Evolutionary conservation across 2,797 vertebrate genomes (phyloP).

Genomic region (Sebastes ruberrimus): DNA sequence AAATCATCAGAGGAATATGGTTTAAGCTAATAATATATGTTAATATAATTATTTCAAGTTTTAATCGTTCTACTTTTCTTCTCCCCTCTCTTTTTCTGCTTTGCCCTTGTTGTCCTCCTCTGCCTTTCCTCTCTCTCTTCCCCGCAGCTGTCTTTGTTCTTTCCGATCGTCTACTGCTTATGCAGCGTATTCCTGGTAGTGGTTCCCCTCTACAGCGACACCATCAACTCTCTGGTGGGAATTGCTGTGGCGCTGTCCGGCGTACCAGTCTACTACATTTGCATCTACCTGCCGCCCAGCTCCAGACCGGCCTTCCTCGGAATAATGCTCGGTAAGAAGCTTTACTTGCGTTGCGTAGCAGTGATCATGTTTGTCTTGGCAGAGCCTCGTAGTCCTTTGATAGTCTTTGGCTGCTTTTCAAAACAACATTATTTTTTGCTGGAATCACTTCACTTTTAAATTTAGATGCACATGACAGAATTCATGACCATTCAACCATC

Average conservation of each 20-base stretch:
- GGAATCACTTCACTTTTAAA: background rate
- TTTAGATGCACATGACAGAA: background rate
- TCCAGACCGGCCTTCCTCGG: slow-evolving; percentile 80
- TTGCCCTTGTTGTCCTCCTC: background rate
- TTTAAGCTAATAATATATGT: background rate
- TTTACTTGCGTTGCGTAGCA: background rate
- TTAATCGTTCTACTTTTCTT: background rate
- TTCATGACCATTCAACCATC: background rate
- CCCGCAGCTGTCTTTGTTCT: slow-evolving; percentile 84
- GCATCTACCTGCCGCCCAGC: slow-evolving; percentile 77
- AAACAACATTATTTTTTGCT: too few species aligned
- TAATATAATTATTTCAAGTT: background rate
- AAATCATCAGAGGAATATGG: background rate
- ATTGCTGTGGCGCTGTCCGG: slow-evolving; percentile 85
- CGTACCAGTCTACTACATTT: slow-evolving; percentile 83
- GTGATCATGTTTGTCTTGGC: background rate
- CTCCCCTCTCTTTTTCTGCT: background rate
- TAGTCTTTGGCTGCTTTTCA: background rate
- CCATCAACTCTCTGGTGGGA: slow-evolving; percentile 86
- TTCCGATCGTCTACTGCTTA: slow-evolving; percentile 84
- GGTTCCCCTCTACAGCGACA: slow-evolving; percentile 87
- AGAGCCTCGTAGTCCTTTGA: background rate
- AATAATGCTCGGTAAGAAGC: slow-evolving; percentile 73
- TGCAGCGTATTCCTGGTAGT: slow-evolving; percentile 86
- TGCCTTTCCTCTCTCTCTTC: background rate